Evolutionary conservation across 2,888 invertebrate genomes (phyloP), one percentile per base, ranked within the genome.

Genomic region (Cotesia congregata): DNA sequence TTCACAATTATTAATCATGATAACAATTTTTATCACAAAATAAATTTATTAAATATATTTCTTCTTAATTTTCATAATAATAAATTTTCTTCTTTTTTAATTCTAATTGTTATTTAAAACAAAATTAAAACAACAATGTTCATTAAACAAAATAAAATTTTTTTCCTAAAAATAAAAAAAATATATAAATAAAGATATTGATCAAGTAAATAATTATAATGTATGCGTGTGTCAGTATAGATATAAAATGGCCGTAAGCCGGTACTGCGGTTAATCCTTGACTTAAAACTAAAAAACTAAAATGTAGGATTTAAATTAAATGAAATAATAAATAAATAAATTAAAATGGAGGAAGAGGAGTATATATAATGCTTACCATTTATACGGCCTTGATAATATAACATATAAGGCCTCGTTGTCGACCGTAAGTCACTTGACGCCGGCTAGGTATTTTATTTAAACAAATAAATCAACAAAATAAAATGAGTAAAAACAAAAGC

Each of bases 311-410:
- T 17, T 62, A 62, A 62, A 62, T 5, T 6, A n/a, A 15, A 17
- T 17, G 17, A n/a, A 62, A 62, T n/a, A 62, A n/a, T 62, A 5
- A 62, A 20, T 59, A 17, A 17, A n/a, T 12, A 59, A 59, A 12
- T n/a, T 3, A 4, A 59, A 59, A 59, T 12, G n/a, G n/a, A 9
- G 30, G 30, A 30, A 30, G 17, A 20, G 20, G 15, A 62, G 62
- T 62, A 73, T 50, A 30, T 61, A 17, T 73, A 70, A 77, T 17
- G 72, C 80, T 80, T 80, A 80, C 81, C 81, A 81, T 81, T 80
- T 78, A 81, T 81, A 77, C 79, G 77, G 71, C 65, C 77, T 79
- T 75, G 76, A 70, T 60, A 72, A 77, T 50, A 67, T 17, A 7
- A 9, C 69, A 70, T 64, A 69, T 67, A 77, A 77, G 67, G 74